These are phyloP conservation scores for Calonectris borealis DNA, from an alignment of 2,113 vertebrate species.

Conservation along the genomic window DNA sequence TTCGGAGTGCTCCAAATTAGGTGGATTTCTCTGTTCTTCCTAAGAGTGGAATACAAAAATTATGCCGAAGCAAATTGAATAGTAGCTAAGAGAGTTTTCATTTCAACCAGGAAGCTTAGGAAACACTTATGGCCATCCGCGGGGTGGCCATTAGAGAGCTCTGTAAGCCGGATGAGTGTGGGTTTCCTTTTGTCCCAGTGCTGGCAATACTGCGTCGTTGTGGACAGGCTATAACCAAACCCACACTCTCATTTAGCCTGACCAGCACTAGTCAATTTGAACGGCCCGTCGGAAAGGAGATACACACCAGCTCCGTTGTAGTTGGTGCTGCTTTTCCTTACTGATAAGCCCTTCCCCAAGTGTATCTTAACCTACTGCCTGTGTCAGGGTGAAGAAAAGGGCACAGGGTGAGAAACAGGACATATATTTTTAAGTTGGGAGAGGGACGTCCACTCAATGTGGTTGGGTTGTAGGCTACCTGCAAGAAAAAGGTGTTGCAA, in stretches of 20 bases:
- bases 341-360: background rate
- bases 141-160: background rate
- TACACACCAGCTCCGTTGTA: background rate
- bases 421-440: background rate
- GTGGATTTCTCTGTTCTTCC: background rate
- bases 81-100: background rate
- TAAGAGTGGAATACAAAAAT: background rate
- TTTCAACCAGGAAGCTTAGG: background rate
- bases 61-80: background rate
- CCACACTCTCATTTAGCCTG: fast-evolving
- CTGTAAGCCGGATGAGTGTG: background rate
- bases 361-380: background rate
- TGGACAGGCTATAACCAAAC: background rate
- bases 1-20: background rate
- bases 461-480: background rate
- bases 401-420: background rate
- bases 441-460: background rate
- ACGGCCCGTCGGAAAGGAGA: background rate
- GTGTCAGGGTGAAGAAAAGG: background rate
- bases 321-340: background rate
- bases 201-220: fast-evolving
- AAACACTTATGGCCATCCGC: background rate
- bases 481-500: background rate
- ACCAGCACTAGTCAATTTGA: background rate
- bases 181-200: background rate